Evolutionary conservation across 2,888 invertebrate genomes (phyloP).

Genomic region (Drosophila buzzatii): DNA sequence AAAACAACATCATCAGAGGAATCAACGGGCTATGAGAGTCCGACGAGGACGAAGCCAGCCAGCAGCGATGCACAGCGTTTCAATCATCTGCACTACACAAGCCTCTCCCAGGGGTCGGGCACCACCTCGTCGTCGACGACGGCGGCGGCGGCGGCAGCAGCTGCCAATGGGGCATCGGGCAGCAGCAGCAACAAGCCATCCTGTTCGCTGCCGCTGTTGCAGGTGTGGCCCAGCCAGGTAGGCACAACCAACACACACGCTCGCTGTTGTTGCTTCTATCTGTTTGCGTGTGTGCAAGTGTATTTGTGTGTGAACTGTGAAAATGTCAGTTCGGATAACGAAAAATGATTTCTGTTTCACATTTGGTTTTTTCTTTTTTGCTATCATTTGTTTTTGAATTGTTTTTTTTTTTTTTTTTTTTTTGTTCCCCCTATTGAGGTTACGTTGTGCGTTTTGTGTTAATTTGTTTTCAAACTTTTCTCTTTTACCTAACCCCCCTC

Average conservation of each 20-base stretch:
- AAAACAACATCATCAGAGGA: conserved; percentile 85
- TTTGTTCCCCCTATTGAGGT: conserved; percentile 26
- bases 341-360: conserved; percentile 35
- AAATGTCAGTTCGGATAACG: conserved; percentile 17
- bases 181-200: conserved; percentile 84
- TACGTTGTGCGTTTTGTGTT: conserved; percentile 66
- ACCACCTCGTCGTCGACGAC: conserved; percentile 65
- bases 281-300: conserved; percentile 8
- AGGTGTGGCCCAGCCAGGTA: conserved; percentile 90
- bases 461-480: conserved; percentile 69
- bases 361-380: conserved; percentile 24
- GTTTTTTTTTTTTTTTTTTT: background rate
- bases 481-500: conserved; percentile 51
- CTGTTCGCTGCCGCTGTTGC: conserved; percentile 87
- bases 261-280: conserved; percentile 8
- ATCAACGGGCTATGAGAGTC: conserved; percentile 86
- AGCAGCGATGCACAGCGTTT: conserved; percentile 84
- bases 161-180: conserved; percentile 33
- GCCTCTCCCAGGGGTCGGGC: conserved; percentile 76
- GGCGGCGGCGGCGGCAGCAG: conserved; percentile 22
- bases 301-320: conserved; percentile 16
- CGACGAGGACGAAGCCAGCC: conserved; percentile 83
- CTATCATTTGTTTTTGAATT: conserved; percentile 1
- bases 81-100: conserved; percentile 83
- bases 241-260: conserved; percentile 41